phyloP scores from a whole-genome alignment of 2,797 vertebrate genomes.

The Miichthys miiuy region DNA sequence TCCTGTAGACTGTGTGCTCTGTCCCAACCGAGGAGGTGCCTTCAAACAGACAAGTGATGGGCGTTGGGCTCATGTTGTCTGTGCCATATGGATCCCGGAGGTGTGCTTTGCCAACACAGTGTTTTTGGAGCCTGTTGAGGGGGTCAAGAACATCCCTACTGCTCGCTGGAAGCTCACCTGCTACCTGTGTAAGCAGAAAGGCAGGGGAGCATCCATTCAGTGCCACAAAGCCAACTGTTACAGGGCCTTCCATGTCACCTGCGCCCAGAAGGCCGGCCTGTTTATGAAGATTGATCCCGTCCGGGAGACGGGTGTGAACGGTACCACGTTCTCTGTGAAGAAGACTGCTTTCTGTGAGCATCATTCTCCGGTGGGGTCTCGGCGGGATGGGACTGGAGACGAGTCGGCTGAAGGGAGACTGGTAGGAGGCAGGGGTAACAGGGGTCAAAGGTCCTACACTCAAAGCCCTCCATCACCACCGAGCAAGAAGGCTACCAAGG shows the following conservation, averaged over 20 bases:
- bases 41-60: conserved; percentile 99
- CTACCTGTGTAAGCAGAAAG: conserved; percentile 97
- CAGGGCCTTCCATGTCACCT: conserved; percentile 97
- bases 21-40: conserved; percentile 97
- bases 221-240: conserved; percentile 99
- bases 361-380: conserved; percentile 89
- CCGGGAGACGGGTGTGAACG: conserved; percentile 92
- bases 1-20: conserved; percentile 97
- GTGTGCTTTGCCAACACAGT: conserved; percentile 99
- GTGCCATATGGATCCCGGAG: conserved; percentile 99
- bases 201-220: conserved; percentile 96
- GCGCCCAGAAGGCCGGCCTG: conserved; percentile 94
- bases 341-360: conserved; percentile 97
- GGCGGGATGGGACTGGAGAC: conserved; percentile 79
- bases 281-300: conserved; percentile 99
- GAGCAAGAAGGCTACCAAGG: conserved; percentile 87
- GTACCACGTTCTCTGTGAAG: conserved; percentile 96
- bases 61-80: conserved; percentile 98
- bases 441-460: conserved; percentile 86
- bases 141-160: conserved; percentile 94
- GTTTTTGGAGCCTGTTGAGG: conserved; percentile 97
- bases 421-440: conserved; percentile 82
- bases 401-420: conserved; percentile 86
- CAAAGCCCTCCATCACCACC: conserved; percentile 79
- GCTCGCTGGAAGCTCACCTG: conserved; percentile 98